Conservation (phyloP, 2,797 vertebrate genomes). For the Tinamus major region DNA sequence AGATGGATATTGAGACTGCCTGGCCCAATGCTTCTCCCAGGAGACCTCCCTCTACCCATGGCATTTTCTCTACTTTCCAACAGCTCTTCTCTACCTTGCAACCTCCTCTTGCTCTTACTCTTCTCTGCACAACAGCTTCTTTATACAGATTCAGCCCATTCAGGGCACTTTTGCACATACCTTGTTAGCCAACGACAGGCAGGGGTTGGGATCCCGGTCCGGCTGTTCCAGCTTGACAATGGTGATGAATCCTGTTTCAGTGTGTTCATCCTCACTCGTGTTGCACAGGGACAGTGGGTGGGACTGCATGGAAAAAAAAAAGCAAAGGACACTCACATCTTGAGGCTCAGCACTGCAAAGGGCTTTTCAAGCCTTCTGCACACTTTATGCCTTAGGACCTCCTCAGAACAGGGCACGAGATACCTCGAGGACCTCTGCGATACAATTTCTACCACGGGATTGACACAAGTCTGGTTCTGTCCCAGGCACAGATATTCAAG, state of each 20-base stretch:
- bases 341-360: background rate
- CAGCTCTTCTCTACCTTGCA: background rate
- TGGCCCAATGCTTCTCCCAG: background rate
- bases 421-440: background rate
- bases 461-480: background rate
- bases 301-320: slow-evolving; percentile 82
- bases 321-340: slow-evolving; percentile 40
- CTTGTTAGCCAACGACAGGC: slow-evolving; percentile 92
- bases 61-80: background rate
- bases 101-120: background rate
- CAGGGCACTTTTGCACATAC: slow-evolving; percentile 69
- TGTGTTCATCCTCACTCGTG: slow-evolving; percentile 94
- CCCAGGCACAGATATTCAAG: background rate
- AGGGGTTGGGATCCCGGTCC: slow-evolving; percentile 87
- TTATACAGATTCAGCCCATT: background rate
- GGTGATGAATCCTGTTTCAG: slow-evolving; percentile 91
- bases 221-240: slow-evolving; percentile 95
- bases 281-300: slow-evolving; percentile 97
- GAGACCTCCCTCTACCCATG: background rate
- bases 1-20: background rate
- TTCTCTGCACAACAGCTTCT: background rate
- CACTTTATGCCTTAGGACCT: background rate
- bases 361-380: background rate
- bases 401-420: background rate
- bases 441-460: background rate